phyloP scores from a whole-genome alignment of 2,113 vertebrate species.

The Sitta europaea region DNA sequence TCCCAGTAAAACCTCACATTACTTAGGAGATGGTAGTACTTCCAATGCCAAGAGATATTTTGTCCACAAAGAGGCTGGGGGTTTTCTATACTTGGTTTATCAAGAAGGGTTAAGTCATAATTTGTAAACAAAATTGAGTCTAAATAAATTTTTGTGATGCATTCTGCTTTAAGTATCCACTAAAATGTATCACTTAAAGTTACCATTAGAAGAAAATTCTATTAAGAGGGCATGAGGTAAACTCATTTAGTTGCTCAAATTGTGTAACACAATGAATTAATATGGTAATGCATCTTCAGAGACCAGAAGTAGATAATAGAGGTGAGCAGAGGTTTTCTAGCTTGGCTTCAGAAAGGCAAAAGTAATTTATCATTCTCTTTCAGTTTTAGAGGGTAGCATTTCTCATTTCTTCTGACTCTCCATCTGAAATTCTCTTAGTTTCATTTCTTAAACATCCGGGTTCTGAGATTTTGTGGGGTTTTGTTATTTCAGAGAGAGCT shows the following conservation, averaged over 20 bases:
- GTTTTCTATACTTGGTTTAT: slow-evolving; percentile 58
- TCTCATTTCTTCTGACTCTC: slow-evolving; percentile 65
- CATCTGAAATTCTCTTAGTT: slow-evolving; percentile 21
- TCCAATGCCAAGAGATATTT: background rate
- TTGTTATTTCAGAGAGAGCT: background rate
- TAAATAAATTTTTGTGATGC: slow-evolving; percentile 70
- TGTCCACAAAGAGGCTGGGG: background rate
- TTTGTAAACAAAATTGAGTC: slow-evolving; percentile 75
- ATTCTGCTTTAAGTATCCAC: slow-evolving; percentile 62
- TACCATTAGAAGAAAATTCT: slow-evolving; percentile 74
- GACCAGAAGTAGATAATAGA: slow-evolving; percentile 78
- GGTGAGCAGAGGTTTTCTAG: slow-evolving; percentile 75
- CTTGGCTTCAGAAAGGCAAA: slow-evolving; percentile 71
- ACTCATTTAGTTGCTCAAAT: slow-evolving; percentile 76
- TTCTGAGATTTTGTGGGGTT: background rate
- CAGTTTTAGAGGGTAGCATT: slow-evolving; percentile 61
- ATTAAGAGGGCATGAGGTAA: slow-evolving; percentile 78
- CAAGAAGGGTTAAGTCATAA: slow-evolving; percentile 63
- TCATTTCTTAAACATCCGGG: background rate
- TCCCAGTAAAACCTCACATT: background rate
- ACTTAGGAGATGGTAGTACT: background rate
- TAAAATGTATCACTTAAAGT: slow-evolving; percentile 71
- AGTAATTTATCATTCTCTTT: slow-evolving; percentile 78
- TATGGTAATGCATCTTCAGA: slow-evolving; percentile 79
- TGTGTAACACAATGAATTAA: slow-evolving; percentile 77